Evolutionary conservation across 92 coral and sea anemone genomes (phyloP), one percentile per base, ranked within the genome.

Genomic region (Umimayanthus chanpuru): DNA sequence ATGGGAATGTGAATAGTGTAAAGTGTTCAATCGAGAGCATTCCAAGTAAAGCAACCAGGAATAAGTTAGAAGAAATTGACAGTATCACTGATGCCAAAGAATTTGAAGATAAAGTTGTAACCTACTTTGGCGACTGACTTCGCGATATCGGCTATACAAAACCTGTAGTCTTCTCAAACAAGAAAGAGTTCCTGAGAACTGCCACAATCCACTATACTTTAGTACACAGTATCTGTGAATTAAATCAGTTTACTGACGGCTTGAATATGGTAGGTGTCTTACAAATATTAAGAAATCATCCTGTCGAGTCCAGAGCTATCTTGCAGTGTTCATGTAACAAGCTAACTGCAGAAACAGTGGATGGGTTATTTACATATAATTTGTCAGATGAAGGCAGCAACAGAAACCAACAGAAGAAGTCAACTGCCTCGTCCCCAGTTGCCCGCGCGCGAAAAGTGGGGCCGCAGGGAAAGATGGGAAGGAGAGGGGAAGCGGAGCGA

Each of bases 201-300:
- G 72, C 82, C 67, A 77, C 91, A 53, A 71, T 91, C 75, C 89
- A 91, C 61, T 91, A 91, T 58, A 91, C 91, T 25, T 11, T 91
- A 79, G 18, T 82, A 39, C 91, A 85, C 12, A 66, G 86, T 55
- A 80, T 91, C 71, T 64, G 89, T 77, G 94, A 91, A 85, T 55
- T 91, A 6, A 65, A 85, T 85, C 94, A 92, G 82, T 92, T 89
- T 89, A 85, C 89, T 89, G 92, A 92, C 70, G 90, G 94, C 77
- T 81, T 89, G 77, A 85, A 89, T 47, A 79, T 73, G 73, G 56
- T 81, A 80, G 92, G 91, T 68, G 89, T 92, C 21, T 78, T 92
- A 80, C 23, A 71, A 43, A 72, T 91, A 23, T 75, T 91, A 49
- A 88, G 91, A 73, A 72, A 91, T 21, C 90, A 92, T 85, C 90